phyloP scores from a whole-genome alignment of 2,888 invertebrate species.

The Metallyticus violacea region DNA sequence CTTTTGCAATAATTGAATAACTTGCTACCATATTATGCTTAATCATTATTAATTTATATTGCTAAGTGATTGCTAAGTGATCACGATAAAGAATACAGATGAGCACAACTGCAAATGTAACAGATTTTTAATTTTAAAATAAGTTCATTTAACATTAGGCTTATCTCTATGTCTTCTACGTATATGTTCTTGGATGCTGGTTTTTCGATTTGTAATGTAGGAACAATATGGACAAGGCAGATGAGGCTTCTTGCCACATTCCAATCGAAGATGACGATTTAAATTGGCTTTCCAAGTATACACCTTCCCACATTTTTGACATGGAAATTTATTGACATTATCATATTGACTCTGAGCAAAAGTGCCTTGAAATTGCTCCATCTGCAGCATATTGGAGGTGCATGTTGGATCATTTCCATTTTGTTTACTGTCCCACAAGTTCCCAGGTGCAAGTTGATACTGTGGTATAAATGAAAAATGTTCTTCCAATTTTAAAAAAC shows the following conservation, averaged over 20 bases:
- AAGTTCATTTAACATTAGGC: background rate
- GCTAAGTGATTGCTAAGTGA: no score
- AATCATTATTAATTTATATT: no score
- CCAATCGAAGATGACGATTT: constrained; percentile 41
- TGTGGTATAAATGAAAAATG: background rate
- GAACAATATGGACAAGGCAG: constrained; percentile 38
- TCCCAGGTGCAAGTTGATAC: background rate
- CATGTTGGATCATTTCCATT: background rate
- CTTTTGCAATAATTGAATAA: no score
- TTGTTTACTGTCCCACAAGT: background rate
- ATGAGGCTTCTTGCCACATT: constrained; percentile 41
- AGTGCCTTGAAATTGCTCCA: background rate
- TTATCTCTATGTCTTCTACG: background rate
- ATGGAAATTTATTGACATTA: background rate
- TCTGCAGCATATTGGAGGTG: background rate
- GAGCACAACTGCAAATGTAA: no score
- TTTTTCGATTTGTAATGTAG: constrained; percentile 24
- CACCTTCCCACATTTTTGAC: constrained; percentile 15
- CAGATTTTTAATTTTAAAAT: background rate
- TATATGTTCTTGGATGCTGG: constrained; percentile 13
- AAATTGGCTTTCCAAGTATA: constrained; percentile 9
- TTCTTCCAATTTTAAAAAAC: background rate
- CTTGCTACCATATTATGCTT: no score
- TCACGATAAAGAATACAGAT: no score
- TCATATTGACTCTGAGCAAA: background rate